A percentile compares a stretch with the other conserved stretches of the same genome.
phyloP scores from a whole-genome alignment of 2,888 invertebrate species.

The Tipula unca region DNA sequence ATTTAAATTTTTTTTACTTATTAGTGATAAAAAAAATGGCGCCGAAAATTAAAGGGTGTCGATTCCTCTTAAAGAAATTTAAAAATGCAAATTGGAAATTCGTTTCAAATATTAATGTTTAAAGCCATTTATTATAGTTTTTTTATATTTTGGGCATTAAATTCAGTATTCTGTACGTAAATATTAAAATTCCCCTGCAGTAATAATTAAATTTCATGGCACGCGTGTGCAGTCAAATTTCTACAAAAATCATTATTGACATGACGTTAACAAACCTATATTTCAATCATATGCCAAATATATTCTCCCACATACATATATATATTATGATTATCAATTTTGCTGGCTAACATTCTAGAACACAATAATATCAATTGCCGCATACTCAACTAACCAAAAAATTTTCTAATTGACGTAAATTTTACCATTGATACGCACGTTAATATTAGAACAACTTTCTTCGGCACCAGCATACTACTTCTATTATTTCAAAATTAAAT shows the following conservation, averaged over 20 bases:
- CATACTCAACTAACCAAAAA: background rate
- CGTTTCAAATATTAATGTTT: too few relatives aligned
- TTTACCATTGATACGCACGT: background rate
- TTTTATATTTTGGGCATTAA: too few relatives aligned
- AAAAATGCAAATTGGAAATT: too few relatives aligned
- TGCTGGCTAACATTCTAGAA: background rate
- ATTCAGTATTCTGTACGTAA: too few relatives aligned
- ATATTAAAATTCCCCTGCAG: too few relatives aligned
- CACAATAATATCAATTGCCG: background rate
- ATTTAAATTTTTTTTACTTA: too few relatives aligned
- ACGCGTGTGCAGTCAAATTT: background rate
- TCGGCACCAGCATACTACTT: background rate
- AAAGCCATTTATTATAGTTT: too few relatives aligned
- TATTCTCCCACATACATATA: background rate
- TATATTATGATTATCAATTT: background rate
- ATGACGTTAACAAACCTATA: background rate
- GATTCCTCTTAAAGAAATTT: too few relatives aligned
- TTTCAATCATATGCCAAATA: background rate
- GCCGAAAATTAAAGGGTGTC: too few relatives aligned
- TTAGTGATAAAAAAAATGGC: too few relatives aligned
- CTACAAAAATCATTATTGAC: background rate
- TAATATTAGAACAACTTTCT: background rate
- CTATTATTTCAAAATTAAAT: background rate
- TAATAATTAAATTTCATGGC: background rate
- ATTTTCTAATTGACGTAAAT: background rate